These are phyloP conservation scores for Platichthys flesus DNA, from an alignment of 2,113 vertebrate species.

Conservation along the genomic window DNA sequence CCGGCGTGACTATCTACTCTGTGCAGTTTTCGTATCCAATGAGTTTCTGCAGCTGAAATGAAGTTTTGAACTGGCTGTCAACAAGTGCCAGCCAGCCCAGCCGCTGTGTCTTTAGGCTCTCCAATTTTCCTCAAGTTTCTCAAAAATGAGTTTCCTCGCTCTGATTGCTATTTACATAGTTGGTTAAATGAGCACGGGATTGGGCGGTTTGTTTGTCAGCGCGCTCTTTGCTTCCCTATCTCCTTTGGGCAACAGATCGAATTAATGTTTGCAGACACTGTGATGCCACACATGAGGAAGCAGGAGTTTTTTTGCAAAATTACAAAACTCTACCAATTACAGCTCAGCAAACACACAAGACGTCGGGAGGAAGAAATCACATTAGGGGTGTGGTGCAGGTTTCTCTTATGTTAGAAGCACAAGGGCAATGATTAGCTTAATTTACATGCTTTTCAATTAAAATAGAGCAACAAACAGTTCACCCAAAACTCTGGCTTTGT, in stretches of 20 bases:
- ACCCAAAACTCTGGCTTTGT: constrained; percentile 20
- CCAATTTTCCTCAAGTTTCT: constrained; percentile 69
- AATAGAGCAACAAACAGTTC: constrained; percentile 72
- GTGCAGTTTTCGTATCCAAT: constrained; percentile 40
- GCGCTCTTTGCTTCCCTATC: constrained; percentile 82
- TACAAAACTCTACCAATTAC: constrained; percentile 81
- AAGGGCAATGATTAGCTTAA: constrained; percentile 73
- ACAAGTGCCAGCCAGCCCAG: constrained; percentile 58
- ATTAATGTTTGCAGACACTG: constrained; percentile 83
- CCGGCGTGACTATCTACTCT: constrained; percentile 55
- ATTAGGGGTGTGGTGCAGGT: constrained; percentile 60
- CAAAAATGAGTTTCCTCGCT: constrained; percentile 74
- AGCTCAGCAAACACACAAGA: constrained; percentile 76
- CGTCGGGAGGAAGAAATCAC: constrained; percentile 1
- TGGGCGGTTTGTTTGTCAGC: constrained; percentile 83
- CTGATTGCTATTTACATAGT: constrained; percentile 84
- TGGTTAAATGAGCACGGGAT: constrained; percentile 80
- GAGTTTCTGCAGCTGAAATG: constrained; percentile 53
- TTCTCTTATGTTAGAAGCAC: constrained; percentile 57
- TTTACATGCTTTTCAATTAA: constrained; percentile 77
- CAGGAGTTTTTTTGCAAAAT: constrained; percentile 80
- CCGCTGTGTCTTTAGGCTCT: constrained; percentile 68
- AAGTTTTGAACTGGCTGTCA: constrained; percentile 36
- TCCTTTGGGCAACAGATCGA: constrained; percentile 85
- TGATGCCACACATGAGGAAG: constrained; percentile 80